Conservation (phyloP, 1,140 invertebrate species). For the Cotesia vestalis region DNA sequence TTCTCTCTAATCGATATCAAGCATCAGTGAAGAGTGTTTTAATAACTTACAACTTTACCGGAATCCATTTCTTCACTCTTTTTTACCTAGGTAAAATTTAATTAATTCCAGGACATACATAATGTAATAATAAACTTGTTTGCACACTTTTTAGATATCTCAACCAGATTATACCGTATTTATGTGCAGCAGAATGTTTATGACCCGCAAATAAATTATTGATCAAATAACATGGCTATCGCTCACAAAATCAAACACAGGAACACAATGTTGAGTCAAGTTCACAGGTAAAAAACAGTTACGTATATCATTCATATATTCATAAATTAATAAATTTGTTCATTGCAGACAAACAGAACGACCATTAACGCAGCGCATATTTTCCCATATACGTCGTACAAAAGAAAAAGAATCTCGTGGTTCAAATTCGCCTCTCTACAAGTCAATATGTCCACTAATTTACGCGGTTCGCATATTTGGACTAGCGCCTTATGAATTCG, state of each 20-base stretch:
- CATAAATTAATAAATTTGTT: neutral
- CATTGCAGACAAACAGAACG: neutral
- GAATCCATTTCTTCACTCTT: neutral
- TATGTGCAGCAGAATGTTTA: too few species aligned
- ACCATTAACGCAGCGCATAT: neutral
- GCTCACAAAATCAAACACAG: too few species aligned
- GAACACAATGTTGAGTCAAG: too few species aligned
- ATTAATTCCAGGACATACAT: neutral
- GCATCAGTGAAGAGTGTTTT: neutral
- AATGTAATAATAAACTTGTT: too few species aligned
- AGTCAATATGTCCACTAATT: slow-evolving; percentile 50
- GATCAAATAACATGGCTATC: too few species aligned
- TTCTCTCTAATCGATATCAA: neutral
- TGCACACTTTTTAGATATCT: too few species aligned
- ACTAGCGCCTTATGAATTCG: slow-evolving; percentile 54
- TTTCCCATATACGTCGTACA: neutral
- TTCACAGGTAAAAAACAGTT: too few species aligned
- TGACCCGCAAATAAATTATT: too few species aligned
- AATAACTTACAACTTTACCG: neutral
- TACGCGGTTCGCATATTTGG: slow-evolving; percentile 51
- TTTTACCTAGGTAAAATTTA: neutral
- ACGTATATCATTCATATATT: neutral
- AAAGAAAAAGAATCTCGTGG: slow-evolving; percentile 33
- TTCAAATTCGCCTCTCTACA: slow-evolving; percentile 51
- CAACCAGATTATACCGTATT: too few species aligned